phyloP scores from a whole-genome alignment of 2,797 vertebrate species.

The Spinus pinus region DNA sequence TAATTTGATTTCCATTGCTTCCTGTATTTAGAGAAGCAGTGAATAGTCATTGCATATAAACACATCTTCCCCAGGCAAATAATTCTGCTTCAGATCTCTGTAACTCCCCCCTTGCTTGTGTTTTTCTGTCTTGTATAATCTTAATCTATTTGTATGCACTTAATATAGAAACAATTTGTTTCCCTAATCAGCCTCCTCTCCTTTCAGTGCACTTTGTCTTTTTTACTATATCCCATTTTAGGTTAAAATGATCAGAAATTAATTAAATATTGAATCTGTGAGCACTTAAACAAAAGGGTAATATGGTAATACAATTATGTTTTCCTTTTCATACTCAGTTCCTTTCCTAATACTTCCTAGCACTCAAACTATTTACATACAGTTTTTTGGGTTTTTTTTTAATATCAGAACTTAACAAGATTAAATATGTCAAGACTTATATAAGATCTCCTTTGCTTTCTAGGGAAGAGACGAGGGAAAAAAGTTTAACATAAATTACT shows the following conservation, averaged over 20 bases:
- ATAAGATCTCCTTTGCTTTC: background rate
- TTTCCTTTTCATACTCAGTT: background rate
- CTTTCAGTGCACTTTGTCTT: background rate
- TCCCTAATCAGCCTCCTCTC: background rate
- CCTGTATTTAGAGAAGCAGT: background rate
- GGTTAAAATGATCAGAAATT: background rate
- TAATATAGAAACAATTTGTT: background rate
- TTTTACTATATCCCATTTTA: background rate
- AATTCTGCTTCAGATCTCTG: background rate
- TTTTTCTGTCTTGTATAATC: background rate
- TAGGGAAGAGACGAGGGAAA: background rate
- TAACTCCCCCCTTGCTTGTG: background rate
- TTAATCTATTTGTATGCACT: background rate
- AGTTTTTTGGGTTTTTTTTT: background rate
- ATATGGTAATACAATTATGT: background rate
- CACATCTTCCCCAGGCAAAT: background rate
- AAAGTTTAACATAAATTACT: background rate
- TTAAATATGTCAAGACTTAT: background rate
- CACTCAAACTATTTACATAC: background rate
- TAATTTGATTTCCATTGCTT: conserved; percentile 6
- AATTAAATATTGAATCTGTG: background rate
- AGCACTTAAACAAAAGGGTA: background rate
- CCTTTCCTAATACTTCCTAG: background rate
- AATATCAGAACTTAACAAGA: background rate
- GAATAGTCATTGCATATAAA: background rate